Conservation (phyloP, 2,888 invertebrate species). For the Willowsia nigromaculata region DNA sequence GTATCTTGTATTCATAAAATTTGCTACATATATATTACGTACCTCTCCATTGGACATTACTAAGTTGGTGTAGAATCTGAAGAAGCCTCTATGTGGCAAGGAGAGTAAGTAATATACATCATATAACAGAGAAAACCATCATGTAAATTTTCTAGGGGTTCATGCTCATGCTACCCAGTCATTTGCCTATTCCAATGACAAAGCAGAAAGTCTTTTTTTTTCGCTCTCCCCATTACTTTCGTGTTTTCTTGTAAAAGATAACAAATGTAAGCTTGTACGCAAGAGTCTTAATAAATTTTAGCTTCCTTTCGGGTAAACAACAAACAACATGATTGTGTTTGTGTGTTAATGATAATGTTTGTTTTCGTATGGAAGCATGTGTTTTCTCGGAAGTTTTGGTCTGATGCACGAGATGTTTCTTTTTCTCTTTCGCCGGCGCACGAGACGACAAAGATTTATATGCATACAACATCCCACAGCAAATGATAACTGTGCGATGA, state of each 20-base stretch:
- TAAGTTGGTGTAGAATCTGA: no score
- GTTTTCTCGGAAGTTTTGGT: conserved; percentile 58
- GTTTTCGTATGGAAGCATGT: conserved; percentile 53
- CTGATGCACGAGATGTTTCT: conserved; percentile 15
- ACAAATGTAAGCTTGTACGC: conserved; percentile 30
- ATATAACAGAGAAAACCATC: background rate
- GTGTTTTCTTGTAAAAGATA: conserved; percentile 29
- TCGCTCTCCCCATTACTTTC: background rate
- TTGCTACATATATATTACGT: no score
- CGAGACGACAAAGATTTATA: conserved; percentile 65
- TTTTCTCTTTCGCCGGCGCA: conserved; percentile 37
- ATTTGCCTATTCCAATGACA: background rate
- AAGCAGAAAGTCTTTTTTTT: background rate
- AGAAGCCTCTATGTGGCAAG: background rate
- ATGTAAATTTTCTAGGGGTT: background rate
- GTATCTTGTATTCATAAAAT: background rate
- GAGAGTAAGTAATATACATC: background rate
- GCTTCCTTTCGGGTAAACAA: conserved; percentile 43
- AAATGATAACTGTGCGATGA: conserved; percentile 36
- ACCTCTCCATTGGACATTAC: no score
- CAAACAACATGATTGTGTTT: conserved; percentile 45
- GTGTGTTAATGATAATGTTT: conserved; percentile 52
- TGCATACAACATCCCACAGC: background rate
- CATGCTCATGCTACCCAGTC: background rate
- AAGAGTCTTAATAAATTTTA: background rate